Evolutionary conservation across 2,113 vertebrate species (phyloP).

Genomic region (Cinclus cinclus): DNA sequence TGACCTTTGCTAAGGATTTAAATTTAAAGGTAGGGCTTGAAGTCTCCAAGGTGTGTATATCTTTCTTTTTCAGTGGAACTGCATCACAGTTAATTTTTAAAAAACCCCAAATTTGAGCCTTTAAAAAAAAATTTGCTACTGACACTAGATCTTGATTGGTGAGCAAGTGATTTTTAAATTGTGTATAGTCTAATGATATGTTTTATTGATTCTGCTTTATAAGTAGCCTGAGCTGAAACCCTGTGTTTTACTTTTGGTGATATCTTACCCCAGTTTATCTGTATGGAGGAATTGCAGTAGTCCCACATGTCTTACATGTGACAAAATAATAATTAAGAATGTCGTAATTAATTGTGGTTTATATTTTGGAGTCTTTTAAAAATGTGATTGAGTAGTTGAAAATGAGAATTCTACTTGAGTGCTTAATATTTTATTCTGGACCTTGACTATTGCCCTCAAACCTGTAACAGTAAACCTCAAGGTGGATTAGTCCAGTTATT

Average conservation of each 20-base stretch:
- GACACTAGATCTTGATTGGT: neutral
- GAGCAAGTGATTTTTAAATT: neutral
- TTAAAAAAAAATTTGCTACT: neutral
- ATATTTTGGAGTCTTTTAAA: neutral
- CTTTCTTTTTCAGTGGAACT: neutral
- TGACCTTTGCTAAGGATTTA: neutral
- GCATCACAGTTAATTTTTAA: neutral
- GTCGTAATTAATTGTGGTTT: neutral
- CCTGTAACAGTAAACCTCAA: neutral
- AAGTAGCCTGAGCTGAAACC: neutral
- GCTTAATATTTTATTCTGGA: neutral
- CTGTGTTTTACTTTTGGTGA: neutral
- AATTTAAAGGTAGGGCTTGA: neutral
- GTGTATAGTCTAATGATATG: neutral
- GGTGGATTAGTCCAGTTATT: neutral
- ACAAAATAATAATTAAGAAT: neutral
- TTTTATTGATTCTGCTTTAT: neutral
- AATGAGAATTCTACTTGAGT: neutral
- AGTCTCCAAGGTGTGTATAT: neutral
- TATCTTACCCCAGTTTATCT: neutral
- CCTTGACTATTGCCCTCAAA: neutral
- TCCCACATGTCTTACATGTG: neutral
- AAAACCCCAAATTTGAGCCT: neutral
- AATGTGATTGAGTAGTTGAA: neutral
- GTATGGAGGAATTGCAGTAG: neutral